phyloP scores from a whole-genome alignment of 2,888 invertebrate genomes.

The Orthonevra nobilis region DNA sequence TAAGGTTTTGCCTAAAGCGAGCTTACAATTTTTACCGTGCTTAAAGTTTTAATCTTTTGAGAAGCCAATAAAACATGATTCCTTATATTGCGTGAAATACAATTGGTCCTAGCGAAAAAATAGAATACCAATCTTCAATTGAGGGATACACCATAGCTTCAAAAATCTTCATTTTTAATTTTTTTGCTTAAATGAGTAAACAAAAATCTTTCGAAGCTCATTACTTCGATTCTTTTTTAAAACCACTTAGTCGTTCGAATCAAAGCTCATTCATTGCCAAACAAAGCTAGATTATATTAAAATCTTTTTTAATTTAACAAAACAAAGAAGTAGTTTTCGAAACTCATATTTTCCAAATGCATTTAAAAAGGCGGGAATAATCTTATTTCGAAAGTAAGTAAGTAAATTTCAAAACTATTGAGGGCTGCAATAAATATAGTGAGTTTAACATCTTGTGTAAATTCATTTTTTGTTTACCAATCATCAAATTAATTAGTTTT shows the following conservation, averaged over 20 bases:
- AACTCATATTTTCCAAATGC: background rate
- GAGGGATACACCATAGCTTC: too few relatives aligned
- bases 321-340: constrained; percentile 6
- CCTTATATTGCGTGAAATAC: too few relatives aligned
- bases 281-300: background rate
- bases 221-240: too few relatives aligned
- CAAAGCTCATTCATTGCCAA: constrained; percentile 6
- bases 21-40: too few relatives aligned
- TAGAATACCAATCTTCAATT: too few relatives aligned
- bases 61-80: too few relatives aligned
- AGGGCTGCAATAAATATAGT: background rate
- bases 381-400: background rate
- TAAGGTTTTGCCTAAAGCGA: too few relatives aligned
- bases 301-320: background rate
- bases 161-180: too few relatives aligned
- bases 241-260: background rate
- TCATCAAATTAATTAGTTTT: background rate
- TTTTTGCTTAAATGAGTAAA: too few relatives aligned
- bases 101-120: too few relatives aligned
- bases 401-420: background rate
- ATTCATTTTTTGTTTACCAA: background rate
- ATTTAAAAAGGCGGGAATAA: background rate
- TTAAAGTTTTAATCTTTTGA: too few relatives aligned
- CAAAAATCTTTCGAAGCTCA: too few relatives aligned
- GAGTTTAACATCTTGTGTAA: background rate